Evolutionary conservation across 2,888 invertebrate genomes (phyloP), one percentile per base, ranked within the genome.

Genomic region (Standfussiana lucernea): DNA sequence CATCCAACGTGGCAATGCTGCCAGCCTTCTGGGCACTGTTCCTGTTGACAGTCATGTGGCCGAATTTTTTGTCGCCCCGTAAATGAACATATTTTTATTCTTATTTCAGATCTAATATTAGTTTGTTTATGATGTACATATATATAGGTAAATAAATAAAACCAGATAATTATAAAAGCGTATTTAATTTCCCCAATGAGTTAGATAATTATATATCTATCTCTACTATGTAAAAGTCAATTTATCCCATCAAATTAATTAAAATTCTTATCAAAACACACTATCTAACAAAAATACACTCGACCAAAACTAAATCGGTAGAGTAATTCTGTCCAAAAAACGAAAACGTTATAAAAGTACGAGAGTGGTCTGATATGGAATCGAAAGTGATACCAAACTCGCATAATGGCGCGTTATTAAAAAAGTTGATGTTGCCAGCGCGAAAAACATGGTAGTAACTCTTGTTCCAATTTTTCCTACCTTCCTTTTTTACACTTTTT

Each of bases 291-390:
- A 84, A 56, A 45, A 70, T 40, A 71, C 45, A 35, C n/a, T 13
- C 45, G 15, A 40, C 7, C 15, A 42, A 65, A 68, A 75, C 61
- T 45, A 76, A 80, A 67, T 69, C 28, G 40, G 24, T 69, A 32
- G 11, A 72, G 53, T 67, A 62, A 56, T 64, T 84, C 61, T 56
- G 28, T 45, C 40, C 24, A 40, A 77, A 87, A 85, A 85, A 70
- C n/a, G 35, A 40, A 77, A 89, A 89, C 88, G 89, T 88, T 89
- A 86, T 85, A 89, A 88, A 90, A 83, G 68, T 72, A 72, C 50
- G 74, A 72, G 77, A 77, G 75, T 71, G 62, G 79, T 75, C 40
- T 77, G 77, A 82, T 86, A 78, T 86, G 80, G 78, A 82, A 88
- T 84, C 68, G 82, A 86, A 87, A 83, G 87, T 84, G 87, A 79